Evolutionary conservation across 2,888 invertebrate species (phyloP).

Genomic region (Suillia variegata): DNA sequence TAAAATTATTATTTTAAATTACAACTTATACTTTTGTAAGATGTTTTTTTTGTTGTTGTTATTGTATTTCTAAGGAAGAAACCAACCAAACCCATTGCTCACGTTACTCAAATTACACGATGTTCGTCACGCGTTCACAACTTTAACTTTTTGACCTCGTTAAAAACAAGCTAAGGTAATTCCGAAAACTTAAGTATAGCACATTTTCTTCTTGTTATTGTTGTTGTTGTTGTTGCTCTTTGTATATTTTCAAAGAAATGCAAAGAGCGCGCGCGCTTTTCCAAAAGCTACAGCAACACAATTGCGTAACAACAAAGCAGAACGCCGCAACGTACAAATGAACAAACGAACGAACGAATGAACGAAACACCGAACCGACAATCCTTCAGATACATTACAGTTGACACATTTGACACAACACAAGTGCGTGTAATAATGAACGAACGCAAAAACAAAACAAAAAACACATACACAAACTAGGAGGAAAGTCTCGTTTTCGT

Average conservation of each 20-base stretch:
- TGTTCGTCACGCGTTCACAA: background rate
- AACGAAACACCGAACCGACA: background rate
- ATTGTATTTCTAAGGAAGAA: too few relatives aligned
- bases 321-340: background rate
- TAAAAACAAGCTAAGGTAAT: background rate
- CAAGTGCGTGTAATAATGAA: slow-evolving; percentile 8
- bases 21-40: too few relatives aligned
- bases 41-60: too few relatives aligned
- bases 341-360: background rate
- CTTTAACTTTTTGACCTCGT: background rate
- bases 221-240: too few relatives aligned
- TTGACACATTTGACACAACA: slow-evolving; percentile 16
- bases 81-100: too few relatives aligned
- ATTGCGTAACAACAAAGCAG: background rate
- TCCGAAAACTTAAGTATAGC: too few relatives aligned
- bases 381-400: slow-evolving; percentile 4
- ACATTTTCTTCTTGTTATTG: too few relatives aligned
- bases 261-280: too few relatives aligned
- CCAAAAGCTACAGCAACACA: too few relatives aligned
- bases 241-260: background rate
- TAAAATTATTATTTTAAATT: too few relatives aligned
- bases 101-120: background rate
- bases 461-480: background rate
- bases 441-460: too few relatives aligned
- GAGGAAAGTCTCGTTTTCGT: too few relatives aligned